A percentile compares a stretch with the other conserved stretches of the same genome.
phyloP scores from a whole-genome alignment of 2,888 invertebrate species.

The Drosophila sordidula region DNA sequence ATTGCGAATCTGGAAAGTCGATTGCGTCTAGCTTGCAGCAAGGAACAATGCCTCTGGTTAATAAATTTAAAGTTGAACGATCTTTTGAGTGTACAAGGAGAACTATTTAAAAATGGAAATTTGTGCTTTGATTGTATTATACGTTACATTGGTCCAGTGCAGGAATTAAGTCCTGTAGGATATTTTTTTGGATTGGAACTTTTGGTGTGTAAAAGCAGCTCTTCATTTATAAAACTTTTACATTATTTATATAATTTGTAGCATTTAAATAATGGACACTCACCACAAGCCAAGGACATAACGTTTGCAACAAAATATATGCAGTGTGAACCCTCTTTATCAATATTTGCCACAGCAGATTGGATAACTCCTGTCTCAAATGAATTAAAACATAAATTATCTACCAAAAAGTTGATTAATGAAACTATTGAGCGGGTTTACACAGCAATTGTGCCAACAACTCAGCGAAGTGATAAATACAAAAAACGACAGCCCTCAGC shows the following conservation, averaged over 20 bases:
- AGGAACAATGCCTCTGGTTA: conserved; percentile 85
- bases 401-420: conserved; percentile 65
- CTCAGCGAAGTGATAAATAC: conserved; percentile 31
- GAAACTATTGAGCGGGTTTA: conserved; percentile 71
- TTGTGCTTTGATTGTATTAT: conserved; percentile 83
- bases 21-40: conserved; percentile 84
- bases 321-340: conserved; percentile 63
- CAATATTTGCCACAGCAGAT: conserved; percentile 79
- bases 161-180: conserved; percentile 86
- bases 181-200: conserved; percentile 87
- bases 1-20: conserved; percentile 86
- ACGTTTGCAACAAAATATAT: conserved; percentile 70
- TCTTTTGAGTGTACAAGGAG: conserved; percentile 85
- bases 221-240: neutral
- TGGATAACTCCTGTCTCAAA: conserved; percentile 66
- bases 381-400: conserved; percentile 70
- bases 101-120: conserved; percentile 70
- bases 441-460: conserved; percentile 62
- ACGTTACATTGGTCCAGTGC: conserved; percentile 86
- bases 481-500: conserved; percentile 44
- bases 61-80: conserved; percentile 69
- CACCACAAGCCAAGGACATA: conserved; percentile 77
- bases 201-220: conserved; percentile 84
- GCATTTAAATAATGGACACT: conserved; percentile 74
- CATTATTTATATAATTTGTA: conserved; percentile 30